These are phyloP conservation scores for Drosophila anomelani DNA, from an alignment of 2,888 invertebrate species.

Conservation along the genomic window DNA sequence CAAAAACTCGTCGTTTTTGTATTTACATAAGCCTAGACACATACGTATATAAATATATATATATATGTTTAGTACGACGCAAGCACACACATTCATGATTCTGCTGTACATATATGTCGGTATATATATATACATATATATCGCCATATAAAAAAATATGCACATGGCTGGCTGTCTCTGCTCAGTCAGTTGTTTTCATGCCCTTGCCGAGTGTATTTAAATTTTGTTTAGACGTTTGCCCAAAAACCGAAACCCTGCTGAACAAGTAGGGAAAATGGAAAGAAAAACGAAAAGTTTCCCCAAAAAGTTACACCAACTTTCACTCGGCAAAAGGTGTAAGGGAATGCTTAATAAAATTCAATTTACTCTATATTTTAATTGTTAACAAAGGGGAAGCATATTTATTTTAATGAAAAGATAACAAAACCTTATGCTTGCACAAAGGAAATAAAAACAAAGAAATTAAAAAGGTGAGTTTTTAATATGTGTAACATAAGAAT, in stretches of 20 bases:
- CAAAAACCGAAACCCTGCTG: constrained; percentile 4
- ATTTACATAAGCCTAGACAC: constrained; percentile 70
- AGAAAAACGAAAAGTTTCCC: constrained; percentile 2
- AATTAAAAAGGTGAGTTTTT: background rate
- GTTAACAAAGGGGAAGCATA: background rate
- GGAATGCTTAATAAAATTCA: constrained; percentile 6
- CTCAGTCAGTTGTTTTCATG: constrained; percentile 43
- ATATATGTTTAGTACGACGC: background rate
- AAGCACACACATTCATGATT: constrained; percentile 25
- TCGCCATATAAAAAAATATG: constrained; percentile 42
- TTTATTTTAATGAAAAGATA: background rate
- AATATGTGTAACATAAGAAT: background rate
- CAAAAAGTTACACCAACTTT: constrained; percentile 14
- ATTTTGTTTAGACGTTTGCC: constrained; percentile 24
- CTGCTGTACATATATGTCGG: constrained; percentile 4
- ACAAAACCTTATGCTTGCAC: background rate
- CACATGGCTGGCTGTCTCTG: constrained; percentile 46
- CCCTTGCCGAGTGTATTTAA: constrained; percentile 32
- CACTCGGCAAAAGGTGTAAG: background rate
- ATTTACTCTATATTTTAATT: constrained; percentile 2
- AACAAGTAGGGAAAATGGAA: constrained; percentile 1
- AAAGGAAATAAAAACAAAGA: background rate
- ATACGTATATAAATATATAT: constrained; percentile 13
- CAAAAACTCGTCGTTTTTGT: constrained; percentile 67
- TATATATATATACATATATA: background rate